phyloP scores from a whole-genome alignment of 2,113 vertebrate genomes.

The Campylorhamphus procurvoides region DNA sequence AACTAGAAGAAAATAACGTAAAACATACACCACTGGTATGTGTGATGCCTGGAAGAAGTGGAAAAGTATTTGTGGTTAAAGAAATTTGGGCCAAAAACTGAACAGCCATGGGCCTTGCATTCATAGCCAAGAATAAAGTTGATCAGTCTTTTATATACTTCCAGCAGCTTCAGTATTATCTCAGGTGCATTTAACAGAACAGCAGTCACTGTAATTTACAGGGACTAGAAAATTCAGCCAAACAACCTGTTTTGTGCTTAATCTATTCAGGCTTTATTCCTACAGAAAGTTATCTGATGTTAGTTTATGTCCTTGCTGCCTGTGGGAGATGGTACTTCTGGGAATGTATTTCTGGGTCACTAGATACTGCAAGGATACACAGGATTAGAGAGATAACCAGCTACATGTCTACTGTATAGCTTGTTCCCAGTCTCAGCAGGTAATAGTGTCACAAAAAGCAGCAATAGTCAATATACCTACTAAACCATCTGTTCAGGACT shows the following conservation, averaged over 20 bases:
- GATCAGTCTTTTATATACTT: not conserved
- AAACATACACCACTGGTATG: not conserved
- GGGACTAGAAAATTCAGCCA: not conserved
- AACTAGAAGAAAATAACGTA: not conserved
- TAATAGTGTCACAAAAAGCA: conserved; percentile 21
- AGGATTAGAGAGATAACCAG: not conserved
- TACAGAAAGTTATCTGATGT: not conserved
- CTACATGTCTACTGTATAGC: not conserved
- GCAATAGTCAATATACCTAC: conserved; percentile 1
- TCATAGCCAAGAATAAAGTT: not conserved
- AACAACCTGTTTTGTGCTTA: not conserved
- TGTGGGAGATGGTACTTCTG: conserved; percentile 3
- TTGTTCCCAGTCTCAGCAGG: not conserved
- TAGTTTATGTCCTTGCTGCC: not conserved
- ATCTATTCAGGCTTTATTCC: not conserved
- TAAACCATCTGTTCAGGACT: conserved; percentile 45
- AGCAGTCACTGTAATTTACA: not conserved
- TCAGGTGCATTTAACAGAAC: not conserved
- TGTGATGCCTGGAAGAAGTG: not conserved
- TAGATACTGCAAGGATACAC: not conserved
- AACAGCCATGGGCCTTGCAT: not conserved
- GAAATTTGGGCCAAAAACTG: not conserved
- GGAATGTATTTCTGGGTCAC: conserved; percentile 6
- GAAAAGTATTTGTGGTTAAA: not conserved
- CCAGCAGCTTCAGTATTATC: not conserved